Percentiles rank a stretch among this genome's conserved stretches.
phyloP scores from a whole-genome alignment of 1,140 invertebrate species.

The Scylla paramamosain region DNA sequence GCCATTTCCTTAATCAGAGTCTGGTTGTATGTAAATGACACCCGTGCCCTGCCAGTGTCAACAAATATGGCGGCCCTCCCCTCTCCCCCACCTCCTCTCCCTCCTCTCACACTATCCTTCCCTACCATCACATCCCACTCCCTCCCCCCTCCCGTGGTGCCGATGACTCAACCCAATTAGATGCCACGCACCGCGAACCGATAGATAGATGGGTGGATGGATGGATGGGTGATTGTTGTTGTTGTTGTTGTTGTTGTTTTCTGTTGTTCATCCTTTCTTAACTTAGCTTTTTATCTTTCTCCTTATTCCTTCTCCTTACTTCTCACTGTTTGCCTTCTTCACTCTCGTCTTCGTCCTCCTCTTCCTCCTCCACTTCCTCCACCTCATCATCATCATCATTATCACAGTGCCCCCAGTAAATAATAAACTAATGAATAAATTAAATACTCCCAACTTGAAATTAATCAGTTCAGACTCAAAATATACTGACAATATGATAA shows the following conservation, averaged over 20 bases:
- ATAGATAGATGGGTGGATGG: not conserved
- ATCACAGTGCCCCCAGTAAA: no score
- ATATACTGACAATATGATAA: no score
- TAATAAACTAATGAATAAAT: no score
- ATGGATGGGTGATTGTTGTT: no score
- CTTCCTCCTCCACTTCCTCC: not conserved
- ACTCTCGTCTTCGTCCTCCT: not conserved
- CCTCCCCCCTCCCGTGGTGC: not conserved
- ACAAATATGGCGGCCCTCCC: not conserved
- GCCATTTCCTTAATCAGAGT: conserved; percentile 50
- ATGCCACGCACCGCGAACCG: not conserved
- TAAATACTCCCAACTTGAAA: no score
- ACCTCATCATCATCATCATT: no score
- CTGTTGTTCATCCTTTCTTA: not conserved
- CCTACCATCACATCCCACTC: not conserved
- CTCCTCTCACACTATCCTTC: not conserved
- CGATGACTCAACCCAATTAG: conserved; percentile 21
- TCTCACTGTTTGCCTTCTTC: not conserved
- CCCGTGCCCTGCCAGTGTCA: not conserved
- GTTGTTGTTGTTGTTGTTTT: not conserved
- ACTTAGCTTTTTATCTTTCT: not conserved
- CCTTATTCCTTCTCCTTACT: not conserved
- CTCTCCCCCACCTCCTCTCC: not conserved
- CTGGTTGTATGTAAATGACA: conserved; percentile 44
- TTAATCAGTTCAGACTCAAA: no score